Base-by-base conservation (phyloP, 1,140 invertebrate species). In the Helicoverpa armigera region DNA sequence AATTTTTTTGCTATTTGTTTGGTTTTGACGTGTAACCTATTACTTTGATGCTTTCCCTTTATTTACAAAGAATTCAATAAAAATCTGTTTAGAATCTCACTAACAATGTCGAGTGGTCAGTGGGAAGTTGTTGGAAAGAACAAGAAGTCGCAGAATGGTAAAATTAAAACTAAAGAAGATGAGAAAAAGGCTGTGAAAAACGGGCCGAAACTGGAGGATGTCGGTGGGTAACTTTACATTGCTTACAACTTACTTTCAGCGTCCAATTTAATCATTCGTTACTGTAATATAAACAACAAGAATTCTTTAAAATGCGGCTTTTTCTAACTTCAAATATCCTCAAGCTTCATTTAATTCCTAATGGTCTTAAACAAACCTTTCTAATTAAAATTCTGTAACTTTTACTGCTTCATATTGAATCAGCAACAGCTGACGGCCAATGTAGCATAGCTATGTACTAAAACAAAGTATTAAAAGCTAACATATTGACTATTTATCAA, bases 121-220 rank as follows among this genome's bases (percentile, higher is more conserved):
- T 98, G 97, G 97, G 97, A 97, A 97, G 96, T 97, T 86, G 97
- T 98, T 80, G 96, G 96, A 56, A 97, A 97, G 88, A 97, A 95
- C 75, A 97, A 97, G 83, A 97, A 97, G 83, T 96, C 96, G 60
- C 96, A 96, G 85, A 96, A 95, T 88, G 94, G 93, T n/a, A 95
- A 95, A 85, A 96, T 96, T 88, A 95, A 96, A 78, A 95, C 95
- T 74, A 95, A 95, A 69, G 96, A 96, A 67, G 96, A 96, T 70
- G 96, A 96, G 78, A 96, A 96, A 90, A 95, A 95, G 81, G 73
- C 90, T 23, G 83, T 80, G 48, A 94, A 94, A 90, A 95, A 91
- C 88, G 91, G 91, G 14, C 87, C 91, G 23, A 95, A 94, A 90
- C 86, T 91, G 79, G 92, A 93, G 85, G 92, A 94, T 84, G 83